A percentile compares a stretch with the other conserved stretches of the same genome.
Conservation (phyloP, 2,797 vertebrate genomes). For the Gouania willdenowi region DNA sequence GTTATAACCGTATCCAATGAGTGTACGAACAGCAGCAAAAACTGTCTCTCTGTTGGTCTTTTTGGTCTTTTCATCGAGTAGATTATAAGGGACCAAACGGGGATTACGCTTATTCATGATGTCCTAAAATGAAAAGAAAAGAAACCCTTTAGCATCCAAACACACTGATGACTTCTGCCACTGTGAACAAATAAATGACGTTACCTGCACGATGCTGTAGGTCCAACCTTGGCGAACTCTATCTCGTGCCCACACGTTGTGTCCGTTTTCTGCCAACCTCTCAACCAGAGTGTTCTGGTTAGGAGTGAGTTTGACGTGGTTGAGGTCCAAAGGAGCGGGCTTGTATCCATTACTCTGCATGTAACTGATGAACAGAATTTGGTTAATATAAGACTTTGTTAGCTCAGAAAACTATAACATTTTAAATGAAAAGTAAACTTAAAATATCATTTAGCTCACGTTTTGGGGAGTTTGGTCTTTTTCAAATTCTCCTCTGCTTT, state of each 20-base stretch:
- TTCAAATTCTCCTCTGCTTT: slow-evolving; percentile 94
- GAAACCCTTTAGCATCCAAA: neutral
- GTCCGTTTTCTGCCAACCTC: slow-evolving; percentile 90
- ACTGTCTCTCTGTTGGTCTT: slow-evolving; percentile 92
- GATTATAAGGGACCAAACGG: slow-evolving; percentile 89
- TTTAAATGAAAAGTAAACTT: neutral
- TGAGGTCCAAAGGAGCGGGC: slow-evolving; percentile 88
- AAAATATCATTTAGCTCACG: slow-evolving; percentile 65
- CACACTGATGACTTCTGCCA: neutral
- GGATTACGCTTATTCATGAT: slow-evolving; percentile 90
- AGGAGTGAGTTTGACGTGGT: slow-evolving; percentile 87
- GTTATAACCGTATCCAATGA: slow-evolving; percentile 92
- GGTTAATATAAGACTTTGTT: too few relatives aligned
- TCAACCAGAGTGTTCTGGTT: slow-evolving; percentile 93
- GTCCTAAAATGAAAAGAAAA: slow-evolving; percentile 66
- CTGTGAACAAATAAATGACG: neutral
- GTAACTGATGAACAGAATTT: slow-evolving; percentile 65
- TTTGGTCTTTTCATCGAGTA: slow-evolving; percentile 92
- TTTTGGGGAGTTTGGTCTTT: slow-evolving; percentile 90
- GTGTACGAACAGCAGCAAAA: slow-evolving; percentile 88
- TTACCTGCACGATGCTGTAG: slow-evolving; percentile 86
- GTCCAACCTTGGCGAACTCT: slow-evolving; percentile 92
- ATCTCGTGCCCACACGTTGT: slow-evolving; percentile 94
- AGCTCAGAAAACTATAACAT: slow-evolving; percentile 10
- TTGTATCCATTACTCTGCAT: slow-evolving; percentile 89